Evolutionary conservation across 2,888 invertebrate genomes (phyloP).

Genomic region (Stenodema calcarata): DNA sequence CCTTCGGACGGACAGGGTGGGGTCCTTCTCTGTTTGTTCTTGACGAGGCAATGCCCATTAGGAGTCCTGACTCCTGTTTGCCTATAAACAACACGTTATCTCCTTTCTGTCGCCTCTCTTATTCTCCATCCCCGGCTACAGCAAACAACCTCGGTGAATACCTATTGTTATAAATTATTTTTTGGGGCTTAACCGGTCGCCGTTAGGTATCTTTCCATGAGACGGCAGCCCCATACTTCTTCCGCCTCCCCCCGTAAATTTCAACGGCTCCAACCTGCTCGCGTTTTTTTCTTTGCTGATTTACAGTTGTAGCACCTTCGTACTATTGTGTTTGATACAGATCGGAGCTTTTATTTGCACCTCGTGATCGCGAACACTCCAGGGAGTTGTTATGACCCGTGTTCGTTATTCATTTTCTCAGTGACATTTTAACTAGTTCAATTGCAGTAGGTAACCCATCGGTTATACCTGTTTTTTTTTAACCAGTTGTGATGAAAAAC

Average conservation of each 20-base stretch:
- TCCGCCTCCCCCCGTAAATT: neutral
- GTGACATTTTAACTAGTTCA: neutral
- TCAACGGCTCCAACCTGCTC: neutral
- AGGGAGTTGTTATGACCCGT: neutral
- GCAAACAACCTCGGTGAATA: slow-evolving; percentile 1
- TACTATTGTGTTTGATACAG: neutral
- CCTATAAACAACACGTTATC: slow-evolving; percentile 15
- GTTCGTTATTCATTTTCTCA: neutral
- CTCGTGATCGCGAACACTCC: neutral
- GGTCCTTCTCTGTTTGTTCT: neutral
- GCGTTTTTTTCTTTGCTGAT: neutral
- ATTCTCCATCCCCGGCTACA: neutral
- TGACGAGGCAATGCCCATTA: slow-evolving; percentile 22
- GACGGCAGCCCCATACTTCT: neutral
- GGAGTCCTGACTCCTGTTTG: slow-evolving; percentile 10
- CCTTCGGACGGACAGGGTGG: neutral
- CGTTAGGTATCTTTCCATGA: neutral
- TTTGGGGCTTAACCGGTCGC: neutral
- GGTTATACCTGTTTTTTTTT: no score
- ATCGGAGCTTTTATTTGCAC: neutral
- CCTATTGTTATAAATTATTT: slow-evolving; percentile 11
- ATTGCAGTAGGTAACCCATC: no score
- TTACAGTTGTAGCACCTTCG: neutral
- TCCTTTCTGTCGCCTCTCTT: slow-evolving; percentile 5
- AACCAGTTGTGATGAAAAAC: no score